Base-by-base conservation (phyloP, 37 sponge, comb jelly and placozoan species). In the Aphrocallistes beatrix region DNA sequence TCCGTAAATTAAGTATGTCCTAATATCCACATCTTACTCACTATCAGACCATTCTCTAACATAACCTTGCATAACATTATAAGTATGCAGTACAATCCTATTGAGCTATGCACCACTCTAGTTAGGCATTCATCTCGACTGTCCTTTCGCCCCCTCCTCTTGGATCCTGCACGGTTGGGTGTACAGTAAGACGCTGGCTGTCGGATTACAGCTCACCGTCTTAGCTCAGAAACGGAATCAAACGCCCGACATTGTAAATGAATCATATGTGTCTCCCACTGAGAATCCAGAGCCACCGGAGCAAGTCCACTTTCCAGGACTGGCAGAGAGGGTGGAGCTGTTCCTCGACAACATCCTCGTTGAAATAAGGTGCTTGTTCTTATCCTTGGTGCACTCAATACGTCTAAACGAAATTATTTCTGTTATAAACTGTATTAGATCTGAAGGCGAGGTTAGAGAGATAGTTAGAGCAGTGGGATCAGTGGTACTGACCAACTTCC, bases 281-380 rank as follows among this genome's bases (percentile, higher is more conserved):
- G 45, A 13, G 13, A 13, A 42, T 42, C 6, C 13, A 13, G 6
- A 6, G 6, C 45, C 10, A 13, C 10, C 10, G 45, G 75, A 60
- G 32, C 17, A 60, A 30, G 75, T 60, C 6, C 75, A 60, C 75
- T 39, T 82, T 85, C 37, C 51, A 87, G 96, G 96, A 10, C 36
- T 32, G 28, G 88, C 90, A 10, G 97, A 96, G 84, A 36, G 50
- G 6, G 86, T 92, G 51, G 97, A 96, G 86, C 87, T 92, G 88
- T 85, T 83, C 23, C 85, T 96, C 38, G 87, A 86, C 83, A 38
- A 89, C 34, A 93, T 94, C 28, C 84, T 92, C 38, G 90, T 96
- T 19, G 91, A 91, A 23, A 38, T 92, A 45, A 87, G 93, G 37
- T 87, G 32, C 6, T 34, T 38, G 39, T 42, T 42, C 6, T 42